Conservation (phyloP, 1,140 invertebrate species). For the Drosophila seguyi region DNA sequence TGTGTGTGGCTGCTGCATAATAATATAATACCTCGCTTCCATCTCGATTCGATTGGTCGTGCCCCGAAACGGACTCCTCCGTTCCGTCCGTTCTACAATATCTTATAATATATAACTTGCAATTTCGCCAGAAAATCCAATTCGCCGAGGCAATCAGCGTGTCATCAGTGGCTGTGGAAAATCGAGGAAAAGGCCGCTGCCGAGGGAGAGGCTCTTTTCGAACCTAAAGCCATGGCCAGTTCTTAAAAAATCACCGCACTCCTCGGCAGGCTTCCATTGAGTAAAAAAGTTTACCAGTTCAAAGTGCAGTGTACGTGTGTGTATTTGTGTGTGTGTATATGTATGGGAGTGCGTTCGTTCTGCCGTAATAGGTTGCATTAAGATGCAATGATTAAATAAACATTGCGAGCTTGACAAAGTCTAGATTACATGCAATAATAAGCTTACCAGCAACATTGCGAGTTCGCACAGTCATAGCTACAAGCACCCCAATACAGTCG, state of each 20-base stretch:
- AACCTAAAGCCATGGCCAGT: constrained; percentile 37
- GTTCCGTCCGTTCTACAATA: constrained; percentile 6
- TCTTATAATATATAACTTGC: constrained; percentile 20
- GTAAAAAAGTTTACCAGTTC: constrained; percentile 23
- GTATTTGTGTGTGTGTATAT: constrained; percentile 9
- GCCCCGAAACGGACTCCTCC: constrained; percentile 19
- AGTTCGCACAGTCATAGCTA: constrained; percentile 8
- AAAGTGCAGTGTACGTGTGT: constrained; percentile 49
- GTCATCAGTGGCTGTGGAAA: constrained; percentile 34
- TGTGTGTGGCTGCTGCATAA: constrained; percentile 59
- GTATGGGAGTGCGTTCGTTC: neutral
- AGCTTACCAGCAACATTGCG: constrained; percentile 7
- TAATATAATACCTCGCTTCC: constrained; percentile 54
- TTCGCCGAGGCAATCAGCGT: constrained; percentile 36
- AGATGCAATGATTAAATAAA: constrained; percentile 25
- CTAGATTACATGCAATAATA: constrained; percentile 9
- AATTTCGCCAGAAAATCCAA: constrained; percentile 33
- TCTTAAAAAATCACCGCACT: constrained; percentile 41
- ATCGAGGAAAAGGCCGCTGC: constrained; percentile 29
- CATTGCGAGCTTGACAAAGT: constrained; percentile 10
- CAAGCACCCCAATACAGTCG: neutral
- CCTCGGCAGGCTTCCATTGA: constrained; percentile 29
- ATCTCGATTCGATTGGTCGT: constrained; percentile 58
- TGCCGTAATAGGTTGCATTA: constrained; percentile 32
- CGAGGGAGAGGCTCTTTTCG: constrained; percentile 28